Evolutionary conservation across 1,140 invertebrate species (phyloP), one percentile per base, ranked within the genome.

Genomic region (Drosophila miranda): DNA sequence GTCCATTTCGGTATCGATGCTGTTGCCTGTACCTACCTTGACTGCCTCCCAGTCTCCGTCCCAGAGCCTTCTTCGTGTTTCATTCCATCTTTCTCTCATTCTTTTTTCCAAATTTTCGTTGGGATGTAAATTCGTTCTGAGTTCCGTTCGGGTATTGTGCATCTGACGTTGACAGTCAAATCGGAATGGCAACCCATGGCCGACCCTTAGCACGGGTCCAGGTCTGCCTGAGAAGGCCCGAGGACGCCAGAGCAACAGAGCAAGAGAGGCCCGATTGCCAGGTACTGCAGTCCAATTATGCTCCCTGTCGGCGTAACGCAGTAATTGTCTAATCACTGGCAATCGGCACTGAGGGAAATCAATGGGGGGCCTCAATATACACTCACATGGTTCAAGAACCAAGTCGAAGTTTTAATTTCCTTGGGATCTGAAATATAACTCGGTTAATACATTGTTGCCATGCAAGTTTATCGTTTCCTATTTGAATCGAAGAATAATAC

Each of bases 271-370:
- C 14, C 41, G 13, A 26, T 23, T 55, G 44, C 28, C 46, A 59
- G 57, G 2, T 38, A 38, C 49, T 44, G 48, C 51, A 57, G 55
- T 56, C 60, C 77, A 74, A 79, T 79, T 78, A 69, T 62, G 52
- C 61, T 66, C 57, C 26, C 64, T 78, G 75, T 69, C 74, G 74
- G 62, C 59, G 52, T 60, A 64, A 30, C 41, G 50, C 75, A 74
- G 66, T 66, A 72, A 76, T 78, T 76, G 73, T 76, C 67, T 76
- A 78, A 76, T 78, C 68, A 76, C 68, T 50, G 30, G n/a, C 21
- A 21, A 21, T 48, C 21, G 45, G 2, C 45, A 58, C 56, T 50
- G 56, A 13, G 19, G 16, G 28, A 38, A 58, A 38, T 13, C 11
- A 38, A 13, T 5, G 34, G 11, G 30, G 30, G 8, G 30, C 28